Evolutionary conservation across 2,797 vertebrate genomes (phyloP).

Genomic region (Mastacembelus armatus): DNA sequence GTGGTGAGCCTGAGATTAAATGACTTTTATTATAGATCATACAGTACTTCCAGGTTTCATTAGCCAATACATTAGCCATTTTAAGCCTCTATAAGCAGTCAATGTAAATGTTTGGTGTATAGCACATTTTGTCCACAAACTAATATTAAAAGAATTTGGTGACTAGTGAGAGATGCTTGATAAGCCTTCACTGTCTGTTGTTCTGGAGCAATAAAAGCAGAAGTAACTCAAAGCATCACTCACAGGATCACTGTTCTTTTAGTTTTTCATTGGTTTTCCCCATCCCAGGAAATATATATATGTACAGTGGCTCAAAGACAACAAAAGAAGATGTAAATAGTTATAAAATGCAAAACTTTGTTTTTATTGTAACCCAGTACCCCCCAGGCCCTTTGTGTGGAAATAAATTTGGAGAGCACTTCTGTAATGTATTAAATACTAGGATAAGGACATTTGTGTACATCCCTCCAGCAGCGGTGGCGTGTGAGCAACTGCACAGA

Average conservation of each 20-base stretch:
- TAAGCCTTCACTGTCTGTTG: constrained; percentile 15
- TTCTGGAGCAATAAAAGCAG: constrained; percentile 29
- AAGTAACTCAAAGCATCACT: constrained; percentile 26
- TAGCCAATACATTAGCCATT: background rate
- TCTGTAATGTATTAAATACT: constrained; percentile 66
- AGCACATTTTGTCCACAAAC: constrained; percentile 14
- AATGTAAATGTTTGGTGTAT: background rate
- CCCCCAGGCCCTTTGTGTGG: too few species aligned
- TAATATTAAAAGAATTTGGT: constrained; percentile 19
- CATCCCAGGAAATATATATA: constrained; percentile 30
- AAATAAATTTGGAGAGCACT: constrained; percentile 63
- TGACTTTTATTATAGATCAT: background rate
- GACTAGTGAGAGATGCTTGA: constrained; percentile 5
- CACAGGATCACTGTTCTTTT: constrained; percentile 6
- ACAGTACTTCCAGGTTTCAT: background rate
- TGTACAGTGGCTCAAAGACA: constrained; percentile 47
- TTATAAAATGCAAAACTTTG: constrained; percentile 53
- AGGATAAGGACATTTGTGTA: too few species aligned
- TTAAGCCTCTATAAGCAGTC: background rate
- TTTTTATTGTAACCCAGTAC: constrained; percentile 48
- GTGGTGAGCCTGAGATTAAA: background rate
- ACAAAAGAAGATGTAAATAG: constrained; percentile 57
- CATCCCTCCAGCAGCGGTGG: too few species aligned
- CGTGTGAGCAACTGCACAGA: too few species aligned
- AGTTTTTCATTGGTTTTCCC: background rate